Conservation (phyloP, 1,140 invertebrate genomes). For the Eriocheir sinensis region DNA sequence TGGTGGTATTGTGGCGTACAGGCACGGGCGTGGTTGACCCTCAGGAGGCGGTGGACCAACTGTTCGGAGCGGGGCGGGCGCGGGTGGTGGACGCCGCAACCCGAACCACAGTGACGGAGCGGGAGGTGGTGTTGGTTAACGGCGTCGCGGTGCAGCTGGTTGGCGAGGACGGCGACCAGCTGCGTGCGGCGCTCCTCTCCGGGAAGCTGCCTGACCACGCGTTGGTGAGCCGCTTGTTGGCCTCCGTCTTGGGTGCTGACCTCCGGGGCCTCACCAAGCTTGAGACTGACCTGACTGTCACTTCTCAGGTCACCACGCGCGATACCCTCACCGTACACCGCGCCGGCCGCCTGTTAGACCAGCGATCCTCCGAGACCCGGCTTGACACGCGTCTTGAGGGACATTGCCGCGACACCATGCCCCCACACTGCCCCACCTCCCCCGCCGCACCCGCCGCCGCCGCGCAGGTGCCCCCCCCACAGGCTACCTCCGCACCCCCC, state of each 20-base stretch:
- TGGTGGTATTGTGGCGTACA: conserved; percentile 4
- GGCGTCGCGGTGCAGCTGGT: conserved; percentile 88
- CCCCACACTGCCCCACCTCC: not conserved
- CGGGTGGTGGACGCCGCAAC: conserved; percentile 90
- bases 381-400: conserved; percentile 81
- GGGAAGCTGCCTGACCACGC: conserved; percentile 87
- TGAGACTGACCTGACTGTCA: conserved; percentile 88
- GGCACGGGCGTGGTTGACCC: conserved; percentile 83
- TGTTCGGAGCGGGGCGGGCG: conserved; percentile 87
- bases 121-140: conserved; percentile 89
- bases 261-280: conserved; percentile 80
- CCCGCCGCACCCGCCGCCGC: conserved; percentile 39
- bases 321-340: conserved; percentile 88
- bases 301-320: conserved; percentile 88
- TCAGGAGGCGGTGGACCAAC: conserved; percentile 89
- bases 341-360: conserved; percentile 87
- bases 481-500: conserved; percentile 44
- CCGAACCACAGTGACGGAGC: conserved; percentile 87
- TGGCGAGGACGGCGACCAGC: conserved; percentile 87
- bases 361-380: conserved; percentile 88
- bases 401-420: conserved; percentile 60
- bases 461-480: not conserved
- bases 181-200: conserved; percentile 87
- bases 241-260: conserved; percentile 75
- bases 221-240: conserved; percentile 88